phyloP scores from a whole-genome alignment of 92 coral and sea anemone genomes.

The Nematostella vectensis region DNA sequence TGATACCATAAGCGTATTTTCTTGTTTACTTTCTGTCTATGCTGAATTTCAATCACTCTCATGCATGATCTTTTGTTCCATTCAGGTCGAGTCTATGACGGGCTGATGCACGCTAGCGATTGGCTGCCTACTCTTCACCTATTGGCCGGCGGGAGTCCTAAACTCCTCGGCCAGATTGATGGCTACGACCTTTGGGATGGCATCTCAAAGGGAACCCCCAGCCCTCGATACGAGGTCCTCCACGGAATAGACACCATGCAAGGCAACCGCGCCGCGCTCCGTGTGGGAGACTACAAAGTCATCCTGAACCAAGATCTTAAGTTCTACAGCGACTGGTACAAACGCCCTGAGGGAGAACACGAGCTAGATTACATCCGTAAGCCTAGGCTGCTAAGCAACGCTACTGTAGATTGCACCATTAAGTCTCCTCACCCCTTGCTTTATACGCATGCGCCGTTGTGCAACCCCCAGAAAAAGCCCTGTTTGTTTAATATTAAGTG shows the following conservation, averaged over 20 bases:
- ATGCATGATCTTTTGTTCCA: too few relatives aligned
- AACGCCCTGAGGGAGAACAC: constrained; percentile 61
- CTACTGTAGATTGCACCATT: constrained; percentile 71
- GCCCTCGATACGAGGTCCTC: constrained; percentile 91
- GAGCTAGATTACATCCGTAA: constrained; percentile 64
- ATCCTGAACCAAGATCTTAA: constrained; percentile 73
- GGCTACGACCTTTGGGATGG: constrained; percentile 88
- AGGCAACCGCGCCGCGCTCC: constrained; percentile 72
- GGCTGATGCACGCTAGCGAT: constrained; percentile 84
- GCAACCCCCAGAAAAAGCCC: constrained; percentile 82
- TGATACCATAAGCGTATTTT: too few relatives aligned
- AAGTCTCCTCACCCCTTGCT: constrained; percentile 84
- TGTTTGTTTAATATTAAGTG: constrained; percentile 97
- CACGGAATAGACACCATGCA: constrained; percentile 84
- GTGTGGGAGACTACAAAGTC: constrained; percentile 97
- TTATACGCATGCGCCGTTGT: constrained; percentile 92
- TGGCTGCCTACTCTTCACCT: constrained; percentile 92
- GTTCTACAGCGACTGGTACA: constrained; percentile 92
- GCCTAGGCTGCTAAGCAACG: constrained; percentile 45
- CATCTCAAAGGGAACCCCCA: constrained; percentile 57
- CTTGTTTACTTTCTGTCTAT: too few relatives aligned
- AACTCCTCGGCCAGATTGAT: constrained; percentile 61
- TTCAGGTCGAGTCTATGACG: constrained; percentile 93
- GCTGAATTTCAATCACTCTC: too few relatives aligned
- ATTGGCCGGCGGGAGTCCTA: constrained; percentile 72